Evolutionary conservation across 1,140 invertebrate species (phyloP), one percentile per base, ranked within the genome.

Genomic region (Drosophila insularis): DNA sequence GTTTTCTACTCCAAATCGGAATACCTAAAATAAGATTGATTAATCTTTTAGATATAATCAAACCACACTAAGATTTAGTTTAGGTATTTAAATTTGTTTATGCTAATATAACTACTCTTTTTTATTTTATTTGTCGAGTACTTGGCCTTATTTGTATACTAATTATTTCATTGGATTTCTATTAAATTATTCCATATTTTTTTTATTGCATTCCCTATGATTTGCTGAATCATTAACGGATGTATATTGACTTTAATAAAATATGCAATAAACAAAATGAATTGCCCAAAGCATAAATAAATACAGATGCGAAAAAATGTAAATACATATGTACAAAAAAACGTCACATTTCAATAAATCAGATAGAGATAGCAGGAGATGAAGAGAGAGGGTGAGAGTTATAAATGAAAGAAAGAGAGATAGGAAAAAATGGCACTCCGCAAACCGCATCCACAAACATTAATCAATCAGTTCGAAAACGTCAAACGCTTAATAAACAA

Each of bases 381-480:
- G 4, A 4, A 35, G 32, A 10, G 32, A 35, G 8, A 11, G 32
- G 10, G 32, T 0, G 32, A 35, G 32, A 1, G 32, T 7, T 0
- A 11, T 10, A 10, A 35, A 11, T 10, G 32, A 35, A 76, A 71
- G 74, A 17, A 8, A 43, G n/a, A 14, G 32, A 19, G 14, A 13
- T 4, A 43, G 7, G 74, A 58, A 73, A 66, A 43, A 74, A 71
- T 72, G 61, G 43, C 13, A 27, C 32, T 32, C 27, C 6, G 62
- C 21, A 64, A 72, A 70, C 72, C 66, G 63, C 58, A 67, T 75
- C 40, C 78, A 69, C 71, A 35, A 7, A 75, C 43, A 82, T 79
- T 66, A 78, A 82, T 82, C 80, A 82, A 82, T 82, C 80, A 75
- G 66, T 67, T 40, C 35, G 59, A 73, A 75, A 69, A 78, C 67